These are phyloP conservation scores for Alitta virens DNA, from an alignment of 2,888 invertebrate genomes.

Conservation along the genomic window DNA sequence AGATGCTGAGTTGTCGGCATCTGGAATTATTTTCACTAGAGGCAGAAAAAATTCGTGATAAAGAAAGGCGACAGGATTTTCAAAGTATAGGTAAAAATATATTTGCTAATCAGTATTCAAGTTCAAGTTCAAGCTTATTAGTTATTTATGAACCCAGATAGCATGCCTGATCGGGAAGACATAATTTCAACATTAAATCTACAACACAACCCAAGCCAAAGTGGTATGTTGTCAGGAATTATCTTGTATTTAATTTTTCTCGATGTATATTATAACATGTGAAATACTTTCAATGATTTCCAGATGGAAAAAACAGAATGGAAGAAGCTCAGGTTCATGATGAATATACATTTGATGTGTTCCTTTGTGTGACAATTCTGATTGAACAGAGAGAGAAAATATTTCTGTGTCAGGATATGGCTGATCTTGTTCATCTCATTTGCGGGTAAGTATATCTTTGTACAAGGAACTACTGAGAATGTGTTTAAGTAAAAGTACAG, in stretches of 20 bases:
- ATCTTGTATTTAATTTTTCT: background rate
- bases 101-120: too few relatives aligned
- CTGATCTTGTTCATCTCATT: conserved; percentile 46
- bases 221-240: too few relatives aligned
- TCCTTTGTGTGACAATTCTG: conserved; percentile 52
- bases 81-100: conserved; percentile 27
- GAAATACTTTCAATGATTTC: conserved; percentile 5
- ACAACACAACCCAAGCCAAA: background rate
- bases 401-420: conserved; percentile 44
- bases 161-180: too few relatives aligned
- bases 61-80: conserved; percentile 47
- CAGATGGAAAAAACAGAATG: conserved; percentile 44
- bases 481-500: too few relatives aligned
- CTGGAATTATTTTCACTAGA: conserved; percentile 49
- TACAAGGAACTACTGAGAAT: too few relatives aligned
- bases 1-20: conserved; percentile 54
- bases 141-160: too few relatives aligned
- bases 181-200: too few relatives aligned
- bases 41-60: conserved; percentile 42
- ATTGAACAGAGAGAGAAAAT: conserved; percentile 40
- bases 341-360: conserved; percentile 54
- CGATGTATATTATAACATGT: background rate
- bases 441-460: conserved; percentile 38
- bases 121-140: too few relatives aligned
- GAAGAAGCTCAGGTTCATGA: conserved; percentile 20